Percentiles rank a stretch among this genome's conserved stretches.
phyloP scores from a whole-genome alignment of 2,113 vertebrate genomes.

The Percopsis transmontana region DNA sequence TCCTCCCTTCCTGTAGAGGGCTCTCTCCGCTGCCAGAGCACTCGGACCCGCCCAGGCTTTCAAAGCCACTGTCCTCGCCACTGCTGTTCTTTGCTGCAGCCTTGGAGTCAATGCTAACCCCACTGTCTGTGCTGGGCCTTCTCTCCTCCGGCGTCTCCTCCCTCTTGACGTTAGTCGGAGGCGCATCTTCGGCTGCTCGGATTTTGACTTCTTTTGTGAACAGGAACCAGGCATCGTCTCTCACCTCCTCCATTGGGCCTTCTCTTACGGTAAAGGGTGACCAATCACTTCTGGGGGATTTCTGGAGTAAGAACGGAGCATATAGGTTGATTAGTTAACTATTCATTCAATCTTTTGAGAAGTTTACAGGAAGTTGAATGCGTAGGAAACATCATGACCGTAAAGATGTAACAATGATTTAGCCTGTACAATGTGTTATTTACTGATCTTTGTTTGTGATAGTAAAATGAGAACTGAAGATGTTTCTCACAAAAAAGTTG shows the following conservation, averaged over 20 bases:
- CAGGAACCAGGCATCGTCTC: constrained; percentile 76
- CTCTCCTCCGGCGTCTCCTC: constrained; percentile 45
- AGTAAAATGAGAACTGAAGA: not conserved
- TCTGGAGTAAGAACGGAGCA: constrained; percentile 49
- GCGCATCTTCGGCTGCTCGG: not conserved
- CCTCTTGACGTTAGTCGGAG: not conserved
- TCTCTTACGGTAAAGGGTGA: constrained; percentile 61
- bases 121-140: constrained; percentile 72
- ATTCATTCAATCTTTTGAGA: no score
- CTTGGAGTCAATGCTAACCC: constrained; percentile 56
- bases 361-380: no score
- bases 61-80: constrained; percentile 74
- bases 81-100: not conserved
- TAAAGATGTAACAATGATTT: no score
- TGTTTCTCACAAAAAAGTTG: no score
- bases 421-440: not conserved
- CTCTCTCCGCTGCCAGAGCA: constrained; percentile 47
- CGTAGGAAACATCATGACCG: no score
- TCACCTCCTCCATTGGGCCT: constrained; percentile 67
- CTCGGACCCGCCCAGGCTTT: constrained; percentile 66
- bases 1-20: constrained; percentile 39
- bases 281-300: constrained; percentile 63
- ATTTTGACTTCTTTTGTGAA: constrained; percentile 22
- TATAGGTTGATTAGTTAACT: not conserved
- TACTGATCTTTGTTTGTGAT: not conserved